Conservation (phyloP, 2,888 invertebrate genomes). For the Maniola hyperantus region DNA sequence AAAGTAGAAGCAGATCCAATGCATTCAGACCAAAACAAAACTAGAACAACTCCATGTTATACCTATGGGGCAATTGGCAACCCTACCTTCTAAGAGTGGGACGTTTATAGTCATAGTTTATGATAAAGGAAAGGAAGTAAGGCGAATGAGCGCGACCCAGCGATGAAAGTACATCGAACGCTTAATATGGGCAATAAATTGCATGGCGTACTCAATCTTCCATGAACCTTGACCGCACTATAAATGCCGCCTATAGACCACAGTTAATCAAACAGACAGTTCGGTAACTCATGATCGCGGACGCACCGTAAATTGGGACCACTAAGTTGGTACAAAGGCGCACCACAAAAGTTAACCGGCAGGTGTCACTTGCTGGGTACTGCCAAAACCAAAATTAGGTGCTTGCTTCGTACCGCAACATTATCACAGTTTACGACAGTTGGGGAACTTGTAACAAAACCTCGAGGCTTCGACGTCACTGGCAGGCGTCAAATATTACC, state of each 20-base stretch:
- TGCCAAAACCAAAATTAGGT: no score
- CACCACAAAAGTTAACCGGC: no score
- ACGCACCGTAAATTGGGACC: no score
- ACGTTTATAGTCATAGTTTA: background rate
- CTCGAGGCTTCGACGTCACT: no score
- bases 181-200: conserved; percentile 36
- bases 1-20: no score
- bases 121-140: conserved; percentile 17
- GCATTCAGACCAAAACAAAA: background rate
- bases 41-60: background rate
- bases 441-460: no score
- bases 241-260: conserved; percentile 28
- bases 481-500: no score
- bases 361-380: no score
- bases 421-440: no score
- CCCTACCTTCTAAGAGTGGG: background rate
- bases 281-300: background rate
- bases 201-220: conserved; percentile 32
- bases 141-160: conserved; percentile 18
- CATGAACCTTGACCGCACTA: conserved; percentile 37
- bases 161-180: conserved; percentile 30
- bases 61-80: background rate
- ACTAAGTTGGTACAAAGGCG: no score
- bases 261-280: background rate
- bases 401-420: no score